Evolutionary conservation across 2,113 vertebrate genomes (phyloP).

Genomic region (Phocoena sinus): DNA sequence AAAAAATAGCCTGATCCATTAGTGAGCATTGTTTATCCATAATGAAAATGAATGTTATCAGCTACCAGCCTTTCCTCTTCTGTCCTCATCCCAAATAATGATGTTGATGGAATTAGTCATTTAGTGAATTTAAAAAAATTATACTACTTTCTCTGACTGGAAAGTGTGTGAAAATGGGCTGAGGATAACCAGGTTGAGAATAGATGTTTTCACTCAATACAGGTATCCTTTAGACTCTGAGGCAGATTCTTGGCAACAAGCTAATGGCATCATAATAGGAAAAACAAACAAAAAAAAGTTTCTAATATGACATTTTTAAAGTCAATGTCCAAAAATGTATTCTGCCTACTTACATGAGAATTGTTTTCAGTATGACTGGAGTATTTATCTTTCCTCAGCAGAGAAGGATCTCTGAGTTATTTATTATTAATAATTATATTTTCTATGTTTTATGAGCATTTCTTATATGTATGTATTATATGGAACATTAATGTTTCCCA

Average conservation of each 20-base stretch:
- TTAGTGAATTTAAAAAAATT: neutral
- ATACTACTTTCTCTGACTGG: neutral
- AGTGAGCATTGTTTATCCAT: neutral
- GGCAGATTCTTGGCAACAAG: neutral
- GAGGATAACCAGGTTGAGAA: neutral
- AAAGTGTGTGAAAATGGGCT: neutral
- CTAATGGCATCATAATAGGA: neutral
- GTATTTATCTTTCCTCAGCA: neutral
- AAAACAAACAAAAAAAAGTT: neutral
- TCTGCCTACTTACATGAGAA: neutral
- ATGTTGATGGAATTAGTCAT: neutral
- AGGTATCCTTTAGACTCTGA: neutral
- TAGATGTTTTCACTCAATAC: neutral
- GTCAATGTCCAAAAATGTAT: neutral
- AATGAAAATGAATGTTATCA: neutral
- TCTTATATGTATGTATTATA: neutral
- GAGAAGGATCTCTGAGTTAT: neutral
- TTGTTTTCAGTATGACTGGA: neutral
- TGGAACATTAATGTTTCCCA: neutral
- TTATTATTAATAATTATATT: neutral
- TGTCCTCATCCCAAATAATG: neutral
- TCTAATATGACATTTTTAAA: neutral
- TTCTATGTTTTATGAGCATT: neutral
- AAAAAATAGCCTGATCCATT: neutral
- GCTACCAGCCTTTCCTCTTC: neutral